Percentiles rank a stretch among this genome's conserved stretches.
These are phyloP conservation scores for Petrocephalus zakoni DNA, from an alignment of 2,113 vertebrate species.

Conservation along the genomic window DNA sequence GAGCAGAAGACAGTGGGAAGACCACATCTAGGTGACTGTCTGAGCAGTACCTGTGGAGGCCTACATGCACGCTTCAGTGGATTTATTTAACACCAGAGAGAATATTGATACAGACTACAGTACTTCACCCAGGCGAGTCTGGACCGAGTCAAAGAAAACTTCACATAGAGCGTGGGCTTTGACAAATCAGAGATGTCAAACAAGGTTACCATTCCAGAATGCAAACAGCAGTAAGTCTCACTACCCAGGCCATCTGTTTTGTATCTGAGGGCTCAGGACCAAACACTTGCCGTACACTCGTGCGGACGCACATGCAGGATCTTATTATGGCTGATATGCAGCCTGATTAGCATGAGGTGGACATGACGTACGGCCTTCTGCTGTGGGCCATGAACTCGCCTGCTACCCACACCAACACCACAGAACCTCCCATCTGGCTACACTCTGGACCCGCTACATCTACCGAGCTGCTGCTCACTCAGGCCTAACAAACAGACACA, in stretches of 20 bases:
- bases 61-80: too few relatives aligned
- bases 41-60: background rate
- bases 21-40: background rate
- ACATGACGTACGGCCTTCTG: background rate
- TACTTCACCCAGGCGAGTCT: background rate
- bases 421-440: background rate
- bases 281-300: background rate
- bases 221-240: background rate
- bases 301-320: background rate
- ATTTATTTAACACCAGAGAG: background rate
- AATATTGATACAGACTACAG: background rate
- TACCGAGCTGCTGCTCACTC: background rate
- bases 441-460: background rate
- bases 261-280: background rate
- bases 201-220: background rate
- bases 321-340: background rate
- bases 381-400: background rate
- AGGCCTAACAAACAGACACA: background rate
- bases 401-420: background rate
- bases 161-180: background rate
- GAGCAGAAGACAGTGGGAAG: background rate
- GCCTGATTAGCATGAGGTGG: background rate
- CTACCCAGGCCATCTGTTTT: background rate
- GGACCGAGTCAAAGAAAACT: constrained; percentile 5
- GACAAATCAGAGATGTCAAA: background rate